A percentile compares a stretch with the other conserved stretches of the same genome.
Evolutionary conservation across 2,113 vertebrate genomes (phyloP).

Genomic region (Falco punctatus): DNA sequence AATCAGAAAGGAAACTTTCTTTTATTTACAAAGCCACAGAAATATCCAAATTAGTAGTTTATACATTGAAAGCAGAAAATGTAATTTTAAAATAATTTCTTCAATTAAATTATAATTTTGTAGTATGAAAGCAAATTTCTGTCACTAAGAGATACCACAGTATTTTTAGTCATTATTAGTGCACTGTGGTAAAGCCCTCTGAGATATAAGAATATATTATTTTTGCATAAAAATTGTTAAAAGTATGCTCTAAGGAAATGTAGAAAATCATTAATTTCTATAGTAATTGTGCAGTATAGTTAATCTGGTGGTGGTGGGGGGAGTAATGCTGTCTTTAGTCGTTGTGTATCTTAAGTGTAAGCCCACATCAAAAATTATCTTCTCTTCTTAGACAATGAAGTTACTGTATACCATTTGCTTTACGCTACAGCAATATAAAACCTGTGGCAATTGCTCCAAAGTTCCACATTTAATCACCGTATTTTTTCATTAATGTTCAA

Average conservation of each 20-base stretch:
- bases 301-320: too few relatives aligned
- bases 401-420: neutral
- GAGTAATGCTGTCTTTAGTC: neutral
- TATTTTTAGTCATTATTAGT: neutral
- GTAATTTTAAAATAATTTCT: neutral
- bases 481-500: neutral
- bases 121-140: neutral
- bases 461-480: neutral
- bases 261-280: neutral
- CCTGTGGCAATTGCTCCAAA: neutral
- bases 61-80: neutral
- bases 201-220: neutral
- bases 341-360: neutral
- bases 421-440: neutral
- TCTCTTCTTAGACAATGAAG: neutral
- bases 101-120: neutral
- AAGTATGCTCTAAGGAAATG: neutral
- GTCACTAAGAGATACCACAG: neutral
- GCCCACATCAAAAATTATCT: neutral
- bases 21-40: neutral
- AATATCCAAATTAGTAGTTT: neutral
- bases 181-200: neutral
- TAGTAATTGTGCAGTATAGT: neutral
- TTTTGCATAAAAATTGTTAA: neutral
- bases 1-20: neutral